Base-by-base conservation (phyloP, 2,888 invertebrate species). In the Drosophila mimetica region DNA sequence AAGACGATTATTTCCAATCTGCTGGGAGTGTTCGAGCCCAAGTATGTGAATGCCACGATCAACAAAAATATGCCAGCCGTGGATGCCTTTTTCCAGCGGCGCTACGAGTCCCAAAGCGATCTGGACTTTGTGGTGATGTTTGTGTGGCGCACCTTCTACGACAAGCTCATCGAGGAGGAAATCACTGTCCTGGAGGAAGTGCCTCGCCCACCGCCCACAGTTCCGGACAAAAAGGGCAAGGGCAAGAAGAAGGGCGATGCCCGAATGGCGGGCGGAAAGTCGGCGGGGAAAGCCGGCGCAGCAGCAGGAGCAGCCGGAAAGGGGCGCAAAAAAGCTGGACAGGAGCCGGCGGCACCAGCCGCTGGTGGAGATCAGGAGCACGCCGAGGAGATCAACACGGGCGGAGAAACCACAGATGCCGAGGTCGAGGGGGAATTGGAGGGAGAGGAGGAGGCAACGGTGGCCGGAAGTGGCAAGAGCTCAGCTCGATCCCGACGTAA, bases 151-250 rank as follows among this genome's bases (percentile, higher is more conserved):
- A 95, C 95, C 1, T 94, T 95, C 77, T 94, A 94, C 52, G 95
- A 95, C 79, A 95, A 95, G 88, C 92, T 95, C 8, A 93, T 95
- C 16, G 96, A 96, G 84, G 95, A 95, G 87, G 96, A 96, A 90
- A 94, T 96, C 66, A 93, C 95, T 3, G 93, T 94, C 37, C 92
- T 94, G 76, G 95, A 96, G 92, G 94, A 95, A 93, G 79, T 89
- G 32, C 73, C 83, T 0, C 74, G 92, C 2, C 93, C 93, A 0
- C 91, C 92, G 3, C 87, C 92, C 0, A 87, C 91, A 0, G 86
- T 91, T 0, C 90, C 89, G 30, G 90, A 87, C 41, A 89, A 84
- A 73, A 90, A 89, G 75, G 90, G 74, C 86, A 89, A 84, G 32
- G 90, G 89, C 14, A 85, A 81, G 36, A 77, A 83, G 60, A 64